Evolutionary conservation across 2,113 vertebrate species (phyloP).

Genomic region (Tachycineta bicolor): DNA sequence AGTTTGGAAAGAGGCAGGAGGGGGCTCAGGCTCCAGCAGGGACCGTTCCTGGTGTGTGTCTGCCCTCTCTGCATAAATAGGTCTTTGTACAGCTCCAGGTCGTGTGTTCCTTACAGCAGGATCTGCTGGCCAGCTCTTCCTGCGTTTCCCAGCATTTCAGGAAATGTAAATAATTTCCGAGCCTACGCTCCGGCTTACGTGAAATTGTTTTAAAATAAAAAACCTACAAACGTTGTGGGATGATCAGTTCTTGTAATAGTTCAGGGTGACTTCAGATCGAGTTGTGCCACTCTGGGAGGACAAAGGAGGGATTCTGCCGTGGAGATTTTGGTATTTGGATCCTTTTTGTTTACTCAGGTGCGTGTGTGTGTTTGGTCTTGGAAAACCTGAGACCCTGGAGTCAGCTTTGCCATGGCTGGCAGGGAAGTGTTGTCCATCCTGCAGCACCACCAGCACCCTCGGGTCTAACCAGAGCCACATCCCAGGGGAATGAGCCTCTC

Average conservation of each 20-base stretch:
- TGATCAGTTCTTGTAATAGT: not conserved
- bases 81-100: not conserved
- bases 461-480: not conserved
- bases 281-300: not conserved
- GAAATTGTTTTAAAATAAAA: not conserved
- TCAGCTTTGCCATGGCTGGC: not conserved
- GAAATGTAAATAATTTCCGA: not conserved
- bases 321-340: not conserved
- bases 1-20: not conserved
- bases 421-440: not conserved
- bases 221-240: not conserved
- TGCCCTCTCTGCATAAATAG: not conserved
- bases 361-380: fast-evolving
- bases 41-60: not conserved
- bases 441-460: not conserved
- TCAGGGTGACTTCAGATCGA: not conserved
- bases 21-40: not conserved
- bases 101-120: not conserved
- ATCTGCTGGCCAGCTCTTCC: not conserved
- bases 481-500: not conserved
- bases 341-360: fast-evolving
- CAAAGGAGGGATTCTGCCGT: not conserved
- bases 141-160: not conserved
- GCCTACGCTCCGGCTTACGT: fast-evolving
- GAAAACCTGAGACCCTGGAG: not conserved